Evolutionary conservation across 2,113 vertebrate genomes (phyloP), one percentile per base, ranked within the genome.

Genomic region (Sterrhoptilus dennistouni): DNA sequence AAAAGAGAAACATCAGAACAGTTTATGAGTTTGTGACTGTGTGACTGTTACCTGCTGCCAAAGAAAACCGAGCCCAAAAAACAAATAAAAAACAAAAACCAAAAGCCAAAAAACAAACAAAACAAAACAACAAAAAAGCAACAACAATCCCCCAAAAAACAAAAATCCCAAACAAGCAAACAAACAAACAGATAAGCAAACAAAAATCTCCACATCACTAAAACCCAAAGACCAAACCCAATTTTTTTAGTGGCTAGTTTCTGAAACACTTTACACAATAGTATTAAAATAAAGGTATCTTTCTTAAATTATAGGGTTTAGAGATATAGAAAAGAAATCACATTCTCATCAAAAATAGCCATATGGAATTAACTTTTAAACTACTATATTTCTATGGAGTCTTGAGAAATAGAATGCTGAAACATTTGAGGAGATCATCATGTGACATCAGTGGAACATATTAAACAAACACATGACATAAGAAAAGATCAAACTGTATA

Each of bases 171-270:
- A 28, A 20, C 28, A 22, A 42, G 33, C 9, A 64, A 65, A 33
- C 45, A 36, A 45, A 9, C 31, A 2, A 18, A 19, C 13, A 4
- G 29, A 28, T 18, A 19, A 36, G 38, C 4, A 28, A n/a, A 12
- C 5, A 14, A 42, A 72, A 64, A 47, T 28, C 1, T 8, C 4
- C 6, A 53, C 12, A 6, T 8, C 21, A 59, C 28, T 45, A n/a
- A 75, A 53, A 38, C 4, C 40, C 28, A 21, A 45, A n/a, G 35
- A 23, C 1, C 16, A 52, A 60, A 12, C 1, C 5, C 0, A 40
- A 5, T 15, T 22, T 20, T 44, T 75, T 69, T 33, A 19, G 7
- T 75, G 19, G 17, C 6, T 28, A 24, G 2, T 63, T 69, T 68
- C 12, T 75, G 21, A 38, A 35, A 36, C 6, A 19, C 61, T 10